A percentile compares a stretch with the other conserved stretches of the same genome.
Conservation (phyloP, 2,797 vertebrate genomes). For the Amniataba percoides region DNA sequence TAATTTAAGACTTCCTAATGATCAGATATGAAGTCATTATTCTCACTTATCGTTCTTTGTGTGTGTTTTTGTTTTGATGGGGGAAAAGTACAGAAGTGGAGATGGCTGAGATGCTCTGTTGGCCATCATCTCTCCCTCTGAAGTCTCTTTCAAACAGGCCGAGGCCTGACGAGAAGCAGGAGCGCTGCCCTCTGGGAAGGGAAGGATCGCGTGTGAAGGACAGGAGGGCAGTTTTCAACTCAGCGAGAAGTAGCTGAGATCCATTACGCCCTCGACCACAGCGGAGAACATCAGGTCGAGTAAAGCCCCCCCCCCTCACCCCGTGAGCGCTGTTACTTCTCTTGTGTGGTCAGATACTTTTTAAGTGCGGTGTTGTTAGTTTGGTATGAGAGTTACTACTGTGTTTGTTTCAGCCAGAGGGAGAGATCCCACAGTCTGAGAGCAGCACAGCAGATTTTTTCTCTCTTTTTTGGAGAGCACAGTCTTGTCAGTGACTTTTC, state of each 20-base stretch:
- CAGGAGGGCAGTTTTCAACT: conserved; percentile 56
- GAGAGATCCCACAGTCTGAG: background rate
- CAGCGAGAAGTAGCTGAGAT: conserved; percentile 47
- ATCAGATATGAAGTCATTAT: background rate
- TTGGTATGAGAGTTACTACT: conserved; percentile 48
- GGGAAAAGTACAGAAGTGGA: background rate
- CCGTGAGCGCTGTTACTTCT: conserved; percentile 41
- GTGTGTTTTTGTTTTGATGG: background rate
- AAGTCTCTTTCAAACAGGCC: conserved; percentile 55
- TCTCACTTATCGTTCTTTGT: background rate
- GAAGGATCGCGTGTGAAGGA: conserved; percentile 67
- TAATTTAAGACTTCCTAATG: background rate
- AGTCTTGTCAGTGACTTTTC: background rate
- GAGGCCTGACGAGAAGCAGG: conserved; percentile 62
- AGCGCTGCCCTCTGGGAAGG: conserved; percentile 53
- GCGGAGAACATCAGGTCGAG: conserved; percentile 44
- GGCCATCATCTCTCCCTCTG: conserved; percentile 18
- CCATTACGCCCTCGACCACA: conserved; percentile 55
- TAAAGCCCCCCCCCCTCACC: conserved; percentile 39
- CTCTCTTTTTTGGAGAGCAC: background rate
- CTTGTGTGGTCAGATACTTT: conserved; percentile 51
- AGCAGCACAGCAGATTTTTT: background rate
- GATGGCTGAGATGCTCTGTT: background rate
- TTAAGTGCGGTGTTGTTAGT: conserved; percentile 42
- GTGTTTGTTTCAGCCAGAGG: conserved; percentile 18